Evolutionary conservation across 2,888 invertebrate genomes (phyloP).

Genomic region (Hedychridium roseum): DNA sequence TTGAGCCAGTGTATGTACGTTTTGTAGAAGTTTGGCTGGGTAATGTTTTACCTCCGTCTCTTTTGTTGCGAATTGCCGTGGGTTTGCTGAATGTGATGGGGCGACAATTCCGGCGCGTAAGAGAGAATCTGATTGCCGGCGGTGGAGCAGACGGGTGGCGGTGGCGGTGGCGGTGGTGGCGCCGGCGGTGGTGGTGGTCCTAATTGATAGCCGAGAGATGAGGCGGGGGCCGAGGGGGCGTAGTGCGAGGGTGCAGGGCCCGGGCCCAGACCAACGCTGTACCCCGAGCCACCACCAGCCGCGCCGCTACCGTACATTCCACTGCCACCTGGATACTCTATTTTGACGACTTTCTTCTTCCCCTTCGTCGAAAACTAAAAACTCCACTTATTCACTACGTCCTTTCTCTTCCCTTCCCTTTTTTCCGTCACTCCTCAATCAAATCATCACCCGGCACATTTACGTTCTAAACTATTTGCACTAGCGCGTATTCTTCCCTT

Average conservation of each 20-base stretch:
- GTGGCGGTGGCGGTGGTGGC: slow-evolving; percentile 28
- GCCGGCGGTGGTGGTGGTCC: slow-evolving; percentile 48
- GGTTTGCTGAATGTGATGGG: slow-evolving; percentile 55
- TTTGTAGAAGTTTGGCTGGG: neutral
- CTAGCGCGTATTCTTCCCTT: no score
- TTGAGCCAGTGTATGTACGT: no score
- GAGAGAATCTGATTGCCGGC: slow-evolving; percentile 53
- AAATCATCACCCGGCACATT: no score
- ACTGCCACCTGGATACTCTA: slow-evolving; percentile 57
- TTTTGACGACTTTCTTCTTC: slow-evolving; percentile 44
- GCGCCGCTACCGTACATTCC: slow-evolving; percentile 59
- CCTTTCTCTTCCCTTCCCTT: neutral
- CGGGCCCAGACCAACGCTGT: slow-evolving; percentile 55
- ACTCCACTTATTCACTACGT: slow-evolving; percentile 4
- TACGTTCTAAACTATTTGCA: no score
- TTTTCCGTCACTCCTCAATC: neutral
- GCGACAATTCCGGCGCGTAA: slow-evolving; percentile 53
- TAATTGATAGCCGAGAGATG: slow-evolving; percentile 53
- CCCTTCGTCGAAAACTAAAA: neutral
- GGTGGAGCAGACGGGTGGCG: no score
- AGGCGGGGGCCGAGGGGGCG: slow-evolving; percentile 48
- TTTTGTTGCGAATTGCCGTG: slow-evolving; percentile 50
- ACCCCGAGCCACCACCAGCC: slow-evolving; percentile 54
- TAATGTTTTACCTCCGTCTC: slow-evolving; percentile 44
- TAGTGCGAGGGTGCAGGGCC: slow-evolving; percentile 57